These are phyloP conservation scores for Acinonyx jubatus DNA, from an alignment of 2,113 vertebrate genomes.

Conservation along the genomic window DNA sequence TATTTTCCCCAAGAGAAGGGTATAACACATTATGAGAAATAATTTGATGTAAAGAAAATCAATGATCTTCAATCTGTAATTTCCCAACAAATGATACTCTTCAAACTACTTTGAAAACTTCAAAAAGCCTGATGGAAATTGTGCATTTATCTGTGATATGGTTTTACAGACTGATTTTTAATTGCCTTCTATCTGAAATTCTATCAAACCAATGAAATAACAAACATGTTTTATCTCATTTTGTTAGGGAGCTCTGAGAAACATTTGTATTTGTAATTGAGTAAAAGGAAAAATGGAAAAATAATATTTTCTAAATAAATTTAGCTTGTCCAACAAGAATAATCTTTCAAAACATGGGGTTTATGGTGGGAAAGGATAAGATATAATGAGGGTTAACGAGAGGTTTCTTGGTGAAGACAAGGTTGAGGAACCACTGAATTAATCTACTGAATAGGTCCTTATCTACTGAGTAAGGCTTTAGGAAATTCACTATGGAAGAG, in stretches of 20 bases:
- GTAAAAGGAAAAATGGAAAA: slow-evolving; percentile 22
- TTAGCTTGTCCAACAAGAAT: not conserved
- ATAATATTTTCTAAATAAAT: slow-evolving; percentile 26
- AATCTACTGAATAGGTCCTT: not conserved
- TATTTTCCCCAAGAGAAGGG: not conserved
- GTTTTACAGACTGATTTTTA: not conserved
- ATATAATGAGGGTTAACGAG: not conserved
- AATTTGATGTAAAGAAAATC: slow-evolving; percentile 45
- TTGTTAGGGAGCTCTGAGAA: not conserved
- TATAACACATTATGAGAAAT: slow-evolving; percentile 24
- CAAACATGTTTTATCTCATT: not conserved
- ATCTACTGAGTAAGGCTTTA: not conserved
- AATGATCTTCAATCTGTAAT: not conserved
- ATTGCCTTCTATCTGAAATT: slow-evolving; percentile 15
- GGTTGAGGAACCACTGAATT: not conserved
- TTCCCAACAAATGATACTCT: slow-evolving; percentile 23
- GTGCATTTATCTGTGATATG: not conserved
- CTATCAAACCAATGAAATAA: not conserved
- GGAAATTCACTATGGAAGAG: not conserved
- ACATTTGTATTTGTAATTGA: not conserved
- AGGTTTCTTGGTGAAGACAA: not conserved
- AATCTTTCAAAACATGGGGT: not conserved
- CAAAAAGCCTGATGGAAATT: not conserved
- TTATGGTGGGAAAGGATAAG: slow-evolving; percentile 15
- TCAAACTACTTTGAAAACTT: slow-evolving; percentile 27